phyloP scores from a whole-genome alignment of 2,888 invertebrate species.

The Ochlodes sylvanus region DNA sequence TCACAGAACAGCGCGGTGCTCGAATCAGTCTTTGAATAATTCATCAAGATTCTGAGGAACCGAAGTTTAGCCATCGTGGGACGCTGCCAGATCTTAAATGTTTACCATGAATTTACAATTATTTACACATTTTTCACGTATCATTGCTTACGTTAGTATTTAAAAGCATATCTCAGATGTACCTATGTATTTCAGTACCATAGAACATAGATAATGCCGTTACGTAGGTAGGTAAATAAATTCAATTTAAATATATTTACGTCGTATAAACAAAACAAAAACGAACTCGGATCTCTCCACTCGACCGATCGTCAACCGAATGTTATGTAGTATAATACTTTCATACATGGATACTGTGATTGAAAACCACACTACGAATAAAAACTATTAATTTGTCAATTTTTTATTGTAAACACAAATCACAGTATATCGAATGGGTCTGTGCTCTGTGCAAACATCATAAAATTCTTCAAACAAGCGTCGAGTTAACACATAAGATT shows the following conservation, averaged over 20 bases:
- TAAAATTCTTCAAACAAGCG: slow-evolving; percentile 24
- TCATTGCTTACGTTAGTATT: neutral
- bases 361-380: neutral
- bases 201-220: neutral
- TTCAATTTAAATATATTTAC: neutral
- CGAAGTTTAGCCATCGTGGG: slow-evolving; percentile 35
- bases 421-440: neutral
- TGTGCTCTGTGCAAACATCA: slow-evolving; percentile 19
- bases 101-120: slow-evolving; percentile 38
- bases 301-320: too few species aligned
- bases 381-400: neutral
- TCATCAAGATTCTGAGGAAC: slow-evolving; percentile 36
- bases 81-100: slow-evolving; percentile 35
- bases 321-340: too few species aligned
- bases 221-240: neutral
- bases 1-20: slow-evolving; percentile 17
- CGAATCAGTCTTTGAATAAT: slow-evolving; percentile 37
- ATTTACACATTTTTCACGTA: slow-evolving; percentile 36
- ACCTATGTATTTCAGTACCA: neutral
- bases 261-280: neutral
- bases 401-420: neutral
- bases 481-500: slow-evolving; percentile 45
- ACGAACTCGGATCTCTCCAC: too few species aligned
- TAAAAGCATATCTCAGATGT: neutral
- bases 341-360: neutral